These are phyloP conservation scores for Himantopus leucocephalus DNA, from an alignment of 2,113 vertebrate genomes.

Conservation along the genomic window DNA sequence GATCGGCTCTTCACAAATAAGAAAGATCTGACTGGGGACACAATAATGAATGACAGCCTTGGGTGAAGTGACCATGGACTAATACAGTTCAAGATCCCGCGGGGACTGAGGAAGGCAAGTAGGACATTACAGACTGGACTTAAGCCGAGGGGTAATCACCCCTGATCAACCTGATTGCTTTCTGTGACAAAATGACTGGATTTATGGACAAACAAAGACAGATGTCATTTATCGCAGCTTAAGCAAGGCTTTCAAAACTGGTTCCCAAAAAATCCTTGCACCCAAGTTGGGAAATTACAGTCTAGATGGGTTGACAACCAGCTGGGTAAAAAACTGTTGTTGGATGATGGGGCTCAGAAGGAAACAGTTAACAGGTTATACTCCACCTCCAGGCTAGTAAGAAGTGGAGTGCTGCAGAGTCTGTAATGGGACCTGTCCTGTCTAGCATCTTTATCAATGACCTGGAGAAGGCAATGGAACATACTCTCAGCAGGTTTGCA, in stretches of 20 bases:
- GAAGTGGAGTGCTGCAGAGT: background rate
- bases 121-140: background rate
- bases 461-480: background rate
- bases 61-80: background rate
- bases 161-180: background rate
- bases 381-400: background rate
- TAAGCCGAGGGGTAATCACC: background rate
- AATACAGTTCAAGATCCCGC: background rate
- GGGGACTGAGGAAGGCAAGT: background rate
- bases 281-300: background rate
- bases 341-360: background rate
- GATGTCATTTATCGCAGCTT: background rate
- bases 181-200: background rate
- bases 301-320: background rate
- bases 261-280: background rate
- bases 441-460: background rate
- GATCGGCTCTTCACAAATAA: background rate
- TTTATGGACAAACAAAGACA: background rate
- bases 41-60: background rate
- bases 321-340: background rate
- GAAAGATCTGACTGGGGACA: background rate
- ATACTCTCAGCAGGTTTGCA: background rate
- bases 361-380: background rate
- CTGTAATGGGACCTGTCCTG: background rate
- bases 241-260: background rate